Conservation (phyloP, 2,888 invertebrate genomes). For the Sinopyrophorus schimmeli region DNA sequence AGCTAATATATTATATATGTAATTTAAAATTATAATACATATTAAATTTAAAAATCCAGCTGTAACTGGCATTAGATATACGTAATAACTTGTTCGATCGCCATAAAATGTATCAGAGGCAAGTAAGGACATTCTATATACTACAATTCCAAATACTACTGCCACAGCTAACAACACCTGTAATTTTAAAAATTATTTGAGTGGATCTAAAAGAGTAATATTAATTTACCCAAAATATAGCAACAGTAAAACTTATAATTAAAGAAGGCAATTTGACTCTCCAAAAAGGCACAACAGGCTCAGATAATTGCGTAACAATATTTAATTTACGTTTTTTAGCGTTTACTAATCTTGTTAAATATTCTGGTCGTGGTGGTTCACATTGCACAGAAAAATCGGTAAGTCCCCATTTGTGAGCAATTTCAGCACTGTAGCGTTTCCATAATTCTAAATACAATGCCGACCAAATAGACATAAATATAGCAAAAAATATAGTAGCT, state of each 20-base stretch:
- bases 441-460: slow-evolving; percentile 80
- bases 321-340: slow-evolving; percentile 60
- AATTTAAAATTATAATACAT: slow-evolving; percentile 76
- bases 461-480: slow-evolving; percentile 83
- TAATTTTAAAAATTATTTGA: slow-evolving; percentile 32
- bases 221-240: slow-evolving; percentile 57
- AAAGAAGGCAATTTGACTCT: slow-evolving; percentile 71
- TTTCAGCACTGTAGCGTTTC: slow-evolving; percentile 77
- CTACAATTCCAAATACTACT: slow-evolving; percentile 75
- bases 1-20: slow-evolving; percentile 67
- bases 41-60: slow-evolving; percentile 78
- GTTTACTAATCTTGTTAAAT: slow-evolving; percentile 64
- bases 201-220: not conserved
- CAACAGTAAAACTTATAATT: slow-evolving; percentile 70
- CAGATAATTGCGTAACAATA: slow-evolving; percentile 62
- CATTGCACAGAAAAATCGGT: slow-evolving; percentile 72
- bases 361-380: slow-evolving; percentile 79
- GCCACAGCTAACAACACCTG: slow-evolving; percentile 71
- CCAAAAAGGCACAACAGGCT: slow-evolving; percentile 79
- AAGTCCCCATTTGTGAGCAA: slow-evolving; percentile 83
- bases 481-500: slow-evolving; percentile 75
- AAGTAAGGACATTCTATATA: slow-evolving; percentile 72
- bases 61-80: slow-evolving; percentile 72
- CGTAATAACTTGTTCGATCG: slow-evolving; percentile 59
- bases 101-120: slow-evolving; percentile 62